A percentile compares a stretch with the other conserved stretches of the same genome.
These are phyloP conservation scores for Drosophila phalerata DNA, from an alignment of 2,888 invertebrate species.

Conservation along the genomic window DNA sequence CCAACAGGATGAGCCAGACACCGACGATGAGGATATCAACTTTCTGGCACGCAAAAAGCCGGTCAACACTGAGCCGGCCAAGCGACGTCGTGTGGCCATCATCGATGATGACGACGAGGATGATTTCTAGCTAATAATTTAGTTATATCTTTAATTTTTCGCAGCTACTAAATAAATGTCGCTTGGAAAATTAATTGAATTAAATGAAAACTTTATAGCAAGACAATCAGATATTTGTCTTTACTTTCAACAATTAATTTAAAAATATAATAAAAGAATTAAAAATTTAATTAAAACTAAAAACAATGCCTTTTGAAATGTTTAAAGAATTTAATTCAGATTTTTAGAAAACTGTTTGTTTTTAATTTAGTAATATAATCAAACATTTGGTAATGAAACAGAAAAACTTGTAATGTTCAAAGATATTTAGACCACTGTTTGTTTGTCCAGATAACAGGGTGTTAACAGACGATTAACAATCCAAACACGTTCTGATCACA, in stretches of 20 bases:
- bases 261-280: not conserved
- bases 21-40: slow-evolving; percentile 77
- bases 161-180: slow-evolving; percentile 51
- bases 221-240: not conserved
- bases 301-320: too few relatives aligned
- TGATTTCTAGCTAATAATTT: slow-evolving; percentile 66
- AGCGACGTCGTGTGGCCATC: slow-evolving; percentile 84
- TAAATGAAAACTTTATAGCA: not conserved
- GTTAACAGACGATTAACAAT: slow-evolving; percentile 14
- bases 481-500: slow-evolving; percentile 21
- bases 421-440: not conserved
- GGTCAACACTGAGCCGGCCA: slow-evolving; percentile 68
- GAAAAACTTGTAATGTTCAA: not conserved
- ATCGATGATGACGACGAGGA: slow-evolving; percentile 84
- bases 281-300: too few relatives aligned
- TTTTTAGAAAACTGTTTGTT: too few relatives aligned
- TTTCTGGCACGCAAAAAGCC: slow-evolving; percentile 82
- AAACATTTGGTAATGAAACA: not conserved
- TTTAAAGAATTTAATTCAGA: not conserved
- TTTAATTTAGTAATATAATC: too few relatives aligned
- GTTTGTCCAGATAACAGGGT: not conserved
- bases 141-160: slow-evolving; percentile 30
- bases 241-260: not conserved
- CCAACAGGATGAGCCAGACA: slow-evolving; percentile 34
- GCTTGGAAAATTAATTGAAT: slow-evolving; percentile 46